Evolutionary conservation across 2,888 invertebrate genomes (phyloP), one percentile per base, ranked within the genome.

Genomic region (Sesamia inferens): DNA sequence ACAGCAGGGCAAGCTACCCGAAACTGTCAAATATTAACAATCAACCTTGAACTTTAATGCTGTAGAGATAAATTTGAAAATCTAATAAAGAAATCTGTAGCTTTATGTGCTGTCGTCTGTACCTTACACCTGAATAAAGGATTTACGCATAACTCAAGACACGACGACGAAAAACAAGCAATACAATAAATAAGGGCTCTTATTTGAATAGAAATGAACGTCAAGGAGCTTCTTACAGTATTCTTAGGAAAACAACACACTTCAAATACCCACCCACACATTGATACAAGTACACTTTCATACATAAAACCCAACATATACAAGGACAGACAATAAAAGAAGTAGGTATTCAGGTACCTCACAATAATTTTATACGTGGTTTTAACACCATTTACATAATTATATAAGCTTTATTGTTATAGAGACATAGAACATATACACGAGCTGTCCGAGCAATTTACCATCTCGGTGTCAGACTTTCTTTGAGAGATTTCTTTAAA

Each of bases 141-240:
- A 16, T 14, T 47, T 24, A 39, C 63, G 22, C 19, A 55, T 61
- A 44, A 63, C 22, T 22, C 39, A 42, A 62, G 16, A 19, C 14
- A 71, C 11, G 58, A 6, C 19, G 62, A 63, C 47, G 67, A 82
- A 58, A 71, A 79, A 64, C 72, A 71, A 61, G 83, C 61, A 47
- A 48, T 57, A 68, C 55, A 71, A 83, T 79, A 83, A 79, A 83
- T 66, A 68, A 83, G 61, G 74, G 68, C 74, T 61, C 68, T 65
- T 47, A 55, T 83, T 79, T 67, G 68, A 79, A 83, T 83, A 24
- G 47, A 83, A 83, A 72, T 79, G 47, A 72, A 73, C 58, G 47
- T 55, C 65, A 66, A 68, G 39, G n/a, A 79, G 74, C 39, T 22
- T 73, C 61, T 73, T 79, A 79, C 42, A 69, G 61, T 24, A 68